Evolutionary conservation across 2,113 vertebrate genomes (phyloP).

Genomic region (Eira barbara): DNA sequence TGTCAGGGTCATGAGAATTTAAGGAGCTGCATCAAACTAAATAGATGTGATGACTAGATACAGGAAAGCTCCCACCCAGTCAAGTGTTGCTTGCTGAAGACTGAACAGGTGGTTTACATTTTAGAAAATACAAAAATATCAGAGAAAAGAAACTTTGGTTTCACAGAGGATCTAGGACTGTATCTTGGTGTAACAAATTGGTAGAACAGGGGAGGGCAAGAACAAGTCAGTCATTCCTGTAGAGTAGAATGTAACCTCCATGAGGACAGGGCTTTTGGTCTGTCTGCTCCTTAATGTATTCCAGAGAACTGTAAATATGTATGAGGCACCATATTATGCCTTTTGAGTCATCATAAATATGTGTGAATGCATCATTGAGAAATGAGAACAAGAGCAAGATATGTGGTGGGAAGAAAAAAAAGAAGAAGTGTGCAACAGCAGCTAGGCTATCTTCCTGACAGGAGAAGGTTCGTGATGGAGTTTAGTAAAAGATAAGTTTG

Average conservation of each 20-base stretch:
- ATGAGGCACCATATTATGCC: not conserved
- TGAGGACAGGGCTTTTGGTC: not conserved
- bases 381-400: not conserved
- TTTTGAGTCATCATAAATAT: not conserved
- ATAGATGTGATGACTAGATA: not conserved
- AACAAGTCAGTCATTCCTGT: accelerated
- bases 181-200: not conserved
- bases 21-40: not conserved
- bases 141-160: not conserved
- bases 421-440: not conserved
- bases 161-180: not conserved
- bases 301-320: not conserved
- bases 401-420: not conserved
- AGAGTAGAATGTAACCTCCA: not conserved
- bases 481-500: not conserved
- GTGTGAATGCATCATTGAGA: not conserved
- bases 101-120: not conserved
- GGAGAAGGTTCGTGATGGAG: not conserved
- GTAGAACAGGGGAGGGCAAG: not conserved
- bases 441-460: not conserved
- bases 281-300: not conserved
- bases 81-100: not conserved
- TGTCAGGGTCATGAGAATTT: not conserved
- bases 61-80: not conserved
- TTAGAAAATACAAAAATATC: not conserved